Evolutionary conservation across 2,797 vertebrate genomes (phyloP).

Genomic region (Tauraco hartlaubi): DNA sequence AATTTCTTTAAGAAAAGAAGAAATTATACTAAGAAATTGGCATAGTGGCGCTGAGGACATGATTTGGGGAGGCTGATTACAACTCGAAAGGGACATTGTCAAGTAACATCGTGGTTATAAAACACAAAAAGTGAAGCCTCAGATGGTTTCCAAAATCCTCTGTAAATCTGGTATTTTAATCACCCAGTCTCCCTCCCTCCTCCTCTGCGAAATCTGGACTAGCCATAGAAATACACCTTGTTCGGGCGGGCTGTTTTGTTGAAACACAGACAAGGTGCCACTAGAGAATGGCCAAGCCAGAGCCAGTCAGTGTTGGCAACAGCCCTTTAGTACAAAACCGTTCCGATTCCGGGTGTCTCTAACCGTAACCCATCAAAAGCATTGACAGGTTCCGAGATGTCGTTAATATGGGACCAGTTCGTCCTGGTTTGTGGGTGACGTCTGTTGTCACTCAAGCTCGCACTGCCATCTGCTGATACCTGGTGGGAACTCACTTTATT

Average conservation of each 20-base stretch:
- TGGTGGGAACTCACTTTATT: neutral
- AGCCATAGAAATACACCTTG: neutral
- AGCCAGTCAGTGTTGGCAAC: neutral
- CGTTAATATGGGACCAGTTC: neutral
- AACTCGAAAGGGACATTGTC: neutral
- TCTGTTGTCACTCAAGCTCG: constrained; percentile 35
- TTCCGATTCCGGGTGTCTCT: neutral
- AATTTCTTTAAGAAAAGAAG: neutral
- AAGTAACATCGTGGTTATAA: neutral
- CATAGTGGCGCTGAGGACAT: neutral
- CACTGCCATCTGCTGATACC: constrained; percentile 78
- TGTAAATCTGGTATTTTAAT: neutral
- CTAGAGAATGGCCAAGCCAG: neutral
- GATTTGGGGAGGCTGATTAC: neutral
- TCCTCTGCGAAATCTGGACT: neutral
- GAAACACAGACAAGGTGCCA: neutral
- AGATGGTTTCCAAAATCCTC: neutral
- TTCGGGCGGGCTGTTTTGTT: neutral
- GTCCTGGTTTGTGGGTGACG: neutral
- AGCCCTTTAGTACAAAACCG: neutral
- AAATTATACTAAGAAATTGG: neutral
- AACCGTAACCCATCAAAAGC: neutral
- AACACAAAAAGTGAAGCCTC: neutral
- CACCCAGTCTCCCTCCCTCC: neutral
- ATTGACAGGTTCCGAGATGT: neutral